These are phyloP conservation scores for Porphyrio hochstetteri DNA, from an alignment of 2,113 vertebrate species.

Conservation along the genomic window DNA sequence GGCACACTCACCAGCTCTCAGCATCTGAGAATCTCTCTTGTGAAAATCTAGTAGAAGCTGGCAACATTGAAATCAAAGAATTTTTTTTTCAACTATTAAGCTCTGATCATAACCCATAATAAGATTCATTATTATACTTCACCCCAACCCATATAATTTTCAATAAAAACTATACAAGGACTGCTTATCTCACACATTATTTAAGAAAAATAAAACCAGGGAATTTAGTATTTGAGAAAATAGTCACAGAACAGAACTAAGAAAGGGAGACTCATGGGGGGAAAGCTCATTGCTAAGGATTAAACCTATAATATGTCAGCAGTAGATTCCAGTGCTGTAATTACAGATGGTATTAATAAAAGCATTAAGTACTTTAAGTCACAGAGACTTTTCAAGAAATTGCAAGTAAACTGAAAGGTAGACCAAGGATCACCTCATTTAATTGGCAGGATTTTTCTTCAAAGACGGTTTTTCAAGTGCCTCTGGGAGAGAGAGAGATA, in stretches of 20 bases:
- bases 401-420: background rate
- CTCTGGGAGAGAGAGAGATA: background rate
- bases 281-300: background rate
- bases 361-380: background rate
- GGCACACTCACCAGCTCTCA: background rate
- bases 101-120: background rate
- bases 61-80: background rate
- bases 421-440: background rate
- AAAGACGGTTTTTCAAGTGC: background rate
- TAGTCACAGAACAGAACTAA: background rate
- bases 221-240: background rate
- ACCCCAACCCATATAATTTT: background rate
- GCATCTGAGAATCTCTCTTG: background rate
- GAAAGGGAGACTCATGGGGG: background rate
- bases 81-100: background rate
- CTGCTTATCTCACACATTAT: background rate
- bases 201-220: constrained; percentile 13
- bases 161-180: background rate
- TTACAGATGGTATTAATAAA: background rate
- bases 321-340: background rate
- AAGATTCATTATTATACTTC: background rate
- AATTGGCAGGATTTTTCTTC: background rate
- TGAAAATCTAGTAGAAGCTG: background rate
- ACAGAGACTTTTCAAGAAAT: background rate
- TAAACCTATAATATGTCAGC: background rate